These are phyloP conservation scores for Gambusia holbrooki DNA, from an alignment of 2,113 vertebrate genomes.

Conservation along the genomic window DNA sequence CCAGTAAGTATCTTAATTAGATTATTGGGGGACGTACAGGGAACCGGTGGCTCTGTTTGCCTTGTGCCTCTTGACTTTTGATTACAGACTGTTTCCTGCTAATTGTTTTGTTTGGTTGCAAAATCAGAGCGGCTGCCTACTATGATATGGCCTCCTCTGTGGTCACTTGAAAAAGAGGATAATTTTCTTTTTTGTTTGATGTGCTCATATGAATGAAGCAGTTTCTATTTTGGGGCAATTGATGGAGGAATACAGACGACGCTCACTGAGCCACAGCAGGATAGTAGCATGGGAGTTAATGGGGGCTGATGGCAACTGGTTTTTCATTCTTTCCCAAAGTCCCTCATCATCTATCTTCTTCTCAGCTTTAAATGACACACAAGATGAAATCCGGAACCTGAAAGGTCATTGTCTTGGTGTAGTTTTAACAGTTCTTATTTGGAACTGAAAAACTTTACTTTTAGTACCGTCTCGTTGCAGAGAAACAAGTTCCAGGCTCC, in stretches of 20 bases:
- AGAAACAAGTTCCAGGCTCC: too few species aligned
- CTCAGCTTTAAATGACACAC: conserved; percentile 49
- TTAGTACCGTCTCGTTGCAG: conserved; percentile 15
- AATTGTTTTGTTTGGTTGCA: conserved; percentile 63
- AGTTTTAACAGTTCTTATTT: conserved; percentile 27
- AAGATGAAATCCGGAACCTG: conserved; percentile 41
- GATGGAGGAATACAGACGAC: not conserved
- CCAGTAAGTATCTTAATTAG: conserved; percentile 68
- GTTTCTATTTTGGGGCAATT: conserved; percentile 6
- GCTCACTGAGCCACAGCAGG: not conserved
- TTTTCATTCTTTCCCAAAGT: conserved; percentile 19
- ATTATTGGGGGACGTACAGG: conserved; percentile 56
- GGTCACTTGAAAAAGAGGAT: conserved; percentile 21
- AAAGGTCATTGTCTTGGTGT: conserved; percentile 21
- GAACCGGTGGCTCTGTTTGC: conserved; percentile 49
- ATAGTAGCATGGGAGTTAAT: not conserved
- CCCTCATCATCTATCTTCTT: conserved; percentile 21
- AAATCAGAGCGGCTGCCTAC: conserved; percentile 26
- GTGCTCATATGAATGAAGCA: not conserved
- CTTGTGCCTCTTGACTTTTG: conserved; percentile 38
- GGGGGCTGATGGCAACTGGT: not conserved
- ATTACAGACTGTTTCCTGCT: conserved; percentile 41
- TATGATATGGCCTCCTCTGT: conserved; percentile 18
- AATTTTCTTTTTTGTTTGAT: not conserved
- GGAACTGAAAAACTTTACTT: conserved; percentile 20